These are phyloP conservation scores for Sebastes iracundus DNA, from an alignment of 2,797 vertebrate genomes.

Conservation along the genomic window DNA sequence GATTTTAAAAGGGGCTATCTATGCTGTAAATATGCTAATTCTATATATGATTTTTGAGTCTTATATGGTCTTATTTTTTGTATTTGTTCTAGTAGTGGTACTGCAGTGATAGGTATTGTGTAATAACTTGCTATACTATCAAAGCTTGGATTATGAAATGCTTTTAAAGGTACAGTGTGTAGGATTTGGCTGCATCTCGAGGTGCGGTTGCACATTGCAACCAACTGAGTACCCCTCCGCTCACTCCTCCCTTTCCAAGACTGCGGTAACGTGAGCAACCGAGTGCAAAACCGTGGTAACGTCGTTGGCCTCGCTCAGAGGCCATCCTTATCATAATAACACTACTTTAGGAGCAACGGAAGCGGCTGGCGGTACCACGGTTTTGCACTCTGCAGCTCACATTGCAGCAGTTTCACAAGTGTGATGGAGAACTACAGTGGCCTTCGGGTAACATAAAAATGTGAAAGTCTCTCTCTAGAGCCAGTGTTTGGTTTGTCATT, in stretches of 20 bases:
- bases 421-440: too few species aligned
- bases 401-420: too few species aligned
- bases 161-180: slow-evolving; percentile 53
- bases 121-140: background rate
- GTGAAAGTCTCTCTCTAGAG: too few species aligned
- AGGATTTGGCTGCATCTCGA: background rate
- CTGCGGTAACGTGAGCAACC: background rate
- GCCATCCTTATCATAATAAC: background rate
- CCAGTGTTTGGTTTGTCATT: too few species aligned
- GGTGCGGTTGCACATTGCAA: background rate
- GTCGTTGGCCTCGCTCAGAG: background rate
- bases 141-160: slow-evolving; percentile 52
- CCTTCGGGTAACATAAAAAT: too few species aligned
- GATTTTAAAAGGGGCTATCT: background rate
- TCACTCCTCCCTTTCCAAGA: background rate
- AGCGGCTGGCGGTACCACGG: background rate
- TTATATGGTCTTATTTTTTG: background rate
- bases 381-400: too few species aligned
- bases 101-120: slow-evolving; percentile 8
- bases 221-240: background rate
- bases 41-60: background rate
- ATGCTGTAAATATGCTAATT: background rate
- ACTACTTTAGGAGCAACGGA: background rate
- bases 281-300: background rate
- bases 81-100: slow-evolving; percentile 1